Base-by-base conservation (phyloP, 1,140 invertebrate genomes). In the Chelonus insularis region DNA sequence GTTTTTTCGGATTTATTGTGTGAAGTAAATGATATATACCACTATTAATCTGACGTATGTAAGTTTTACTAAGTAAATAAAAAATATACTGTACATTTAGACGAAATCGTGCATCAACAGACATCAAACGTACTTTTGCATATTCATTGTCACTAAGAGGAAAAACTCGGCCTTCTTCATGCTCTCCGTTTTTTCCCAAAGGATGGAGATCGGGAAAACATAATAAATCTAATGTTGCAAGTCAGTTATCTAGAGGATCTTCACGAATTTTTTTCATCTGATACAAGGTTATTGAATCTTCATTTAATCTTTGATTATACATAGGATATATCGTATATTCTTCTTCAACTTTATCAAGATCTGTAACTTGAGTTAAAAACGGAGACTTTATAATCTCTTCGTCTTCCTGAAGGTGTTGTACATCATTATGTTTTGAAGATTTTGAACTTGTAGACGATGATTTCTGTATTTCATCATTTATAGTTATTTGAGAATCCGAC, bases 1-100 rank as follows among this genome's bases (percentile, higher is more conserved):
- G n/a, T n/a, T n/a, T n/a, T n/a, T n/a, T n/a, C n/a, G n/a, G n/a
- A 39, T 64, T 68, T 18, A 60, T 48, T 3, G 62, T 41, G 39
- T 68, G 60, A 9, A 66, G 21, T 51, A 61, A 67, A 36, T 70
- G 58, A 60, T 52, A 70, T 29, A 68, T 64, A n/a, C 68, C 68
- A 50, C n/a, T n/a, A n/a, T n/a, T n/a, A n/a, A n/a, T n/a, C n/a
- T n/a, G n/a, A n/a, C n/a, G n/a, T n/a, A n/a, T n/a, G n/a, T n/a
- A n/a, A n/a, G n/a, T n/a, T n/a, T n/a, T n/a, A n/a, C n/a, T n/a
- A n/a, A n/a, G n/a, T n/a, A n/a, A n/a, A n/a, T n/a, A n/a, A n/a
- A n/a, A n/a, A n/a, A n/a, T n/a, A n/a, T n/a, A n/a, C n/a, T n/a
- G n/a, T n/a, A n/a, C n/a, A n/a, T n/a, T n/a, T n/a, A n/a, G n/a